These are phyloP conservation scores for Pangasianodon gigas DNA, from an alignment of 2,113 vertebrate species.

Conservation along the genomic window DNA sequence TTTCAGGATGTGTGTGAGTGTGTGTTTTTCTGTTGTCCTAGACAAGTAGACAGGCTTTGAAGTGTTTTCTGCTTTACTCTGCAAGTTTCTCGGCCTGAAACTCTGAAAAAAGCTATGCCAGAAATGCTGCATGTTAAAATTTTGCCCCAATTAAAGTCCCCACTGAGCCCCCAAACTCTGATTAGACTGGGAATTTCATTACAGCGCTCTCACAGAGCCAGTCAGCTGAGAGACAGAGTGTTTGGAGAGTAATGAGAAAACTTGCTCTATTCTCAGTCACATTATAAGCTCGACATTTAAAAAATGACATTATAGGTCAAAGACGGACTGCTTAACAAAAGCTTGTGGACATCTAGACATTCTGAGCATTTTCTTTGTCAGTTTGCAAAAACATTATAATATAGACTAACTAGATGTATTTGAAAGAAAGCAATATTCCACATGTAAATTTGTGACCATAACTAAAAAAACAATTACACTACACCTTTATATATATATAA, in stretches of 20 bases:
- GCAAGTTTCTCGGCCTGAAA: slow-evolving; percentile 60
- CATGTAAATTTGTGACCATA: neutral
- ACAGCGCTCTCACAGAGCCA: slow-evolving; percentile 18
- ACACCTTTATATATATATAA: neutral
- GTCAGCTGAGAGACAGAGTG: slow-evolving; percentile 18
- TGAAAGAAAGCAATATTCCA: neutral
- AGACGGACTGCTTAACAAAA: neutral
- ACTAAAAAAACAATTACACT: neutral
- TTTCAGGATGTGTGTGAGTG: neutral
- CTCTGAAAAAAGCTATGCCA: slow-evolving; percentile 32
- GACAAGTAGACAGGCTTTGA: slow-evolving; percentile 6
- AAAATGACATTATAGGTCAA: slow-evolving; percentile 7
- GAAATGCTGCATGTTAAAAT: slow-evolving; percentile 61
- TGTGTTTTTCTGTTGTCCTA: neutral
- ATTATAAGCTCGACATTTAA: neutral
- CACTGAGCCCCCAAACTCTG: slow-evolving; percentile 40
- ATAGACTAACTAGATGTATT: neutral
- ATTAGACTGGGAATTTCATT: slow-evolving; percentile 54
- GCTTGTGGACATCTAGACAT: neutral
- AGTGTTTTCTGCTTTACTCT: slow-evolving; percentile 65
- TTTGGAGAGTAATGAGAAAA: slow-evolving; percentile 31
- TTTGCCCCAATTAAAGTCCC: slow-evolving; percentile 62
- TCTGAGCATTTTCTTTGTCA: neutral
- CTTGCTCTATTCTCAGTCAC: slow-evolving; percentile 8
- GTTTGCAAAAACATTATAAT: neutral